A percentile compares a stretch with the other conserved stretches of the same genome.
These are phyloP conservation scores for Amia ocellicauda DNA, from an alignment of 2,113 vertebrate genomes.

Conservation along the genomic window DNA sequence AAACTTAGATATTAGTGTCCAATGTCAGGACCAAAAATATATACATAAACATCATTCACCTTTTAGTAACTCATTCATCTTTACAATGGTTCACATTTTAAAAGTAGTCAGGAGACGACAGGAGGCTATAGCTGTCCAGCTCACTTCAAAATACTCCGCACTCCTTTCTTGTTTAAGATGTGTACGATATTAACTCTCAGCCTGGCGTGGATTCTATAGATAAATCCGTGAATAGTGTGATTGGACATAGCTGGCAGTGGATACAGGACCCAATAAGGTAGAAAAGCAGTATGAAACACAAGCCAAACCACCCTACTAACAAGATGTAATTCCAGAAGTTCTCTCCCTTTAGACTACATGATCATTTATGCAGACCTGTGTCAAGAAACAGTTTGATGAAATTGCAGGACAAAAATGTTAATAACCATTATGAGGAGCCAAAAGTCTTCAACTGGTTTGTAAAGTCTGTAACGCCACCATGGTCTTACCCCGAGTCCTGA, in stretches of 20 bases:
- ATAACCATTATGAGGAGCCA: neutral
- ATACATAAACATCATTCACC: too few relatives aligned
- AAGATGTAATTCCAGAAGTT: neutral
- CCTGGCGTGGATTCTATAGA: too few relatives aligned
- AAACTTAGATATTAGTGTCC: too few relatives aligned
- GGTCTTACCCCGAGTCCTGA: conserved; percentile 63
- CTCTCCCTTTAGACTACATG: neutral
- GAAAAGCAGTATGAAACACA: neutral
- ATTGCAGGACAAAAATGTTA: neutral
- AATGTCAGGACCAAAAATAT: too few relatives aligned
- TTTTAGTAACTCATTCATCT: too few relatives aligned
- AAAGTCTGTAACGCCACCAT: neutral
- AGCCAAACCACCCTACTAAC: neutral
- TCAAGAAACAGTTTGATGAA: neutral
- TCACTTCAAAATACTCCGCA: too few relatives aligned
- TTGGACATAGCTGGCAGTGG: neutral
- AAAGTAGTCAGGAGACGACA: too few relatives aligned
- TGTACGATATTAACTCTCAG: too few relatives aligned
- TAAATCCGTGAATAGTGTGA: too few relatives aligned
- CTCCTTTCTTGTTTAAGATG: too few relatives aligned
- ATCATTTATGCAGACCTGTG: neutral
- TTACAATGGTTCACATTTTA: too few relatives aligned
- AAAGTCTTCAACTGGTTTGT: neutral
- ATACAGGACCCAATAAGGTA: neutral
- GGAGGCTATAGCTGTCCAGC: too few relatives aligned